Base-by-base conservation (phyloP, 2,113 vertebrate species). In the Propithecus coquereli region DNA sequence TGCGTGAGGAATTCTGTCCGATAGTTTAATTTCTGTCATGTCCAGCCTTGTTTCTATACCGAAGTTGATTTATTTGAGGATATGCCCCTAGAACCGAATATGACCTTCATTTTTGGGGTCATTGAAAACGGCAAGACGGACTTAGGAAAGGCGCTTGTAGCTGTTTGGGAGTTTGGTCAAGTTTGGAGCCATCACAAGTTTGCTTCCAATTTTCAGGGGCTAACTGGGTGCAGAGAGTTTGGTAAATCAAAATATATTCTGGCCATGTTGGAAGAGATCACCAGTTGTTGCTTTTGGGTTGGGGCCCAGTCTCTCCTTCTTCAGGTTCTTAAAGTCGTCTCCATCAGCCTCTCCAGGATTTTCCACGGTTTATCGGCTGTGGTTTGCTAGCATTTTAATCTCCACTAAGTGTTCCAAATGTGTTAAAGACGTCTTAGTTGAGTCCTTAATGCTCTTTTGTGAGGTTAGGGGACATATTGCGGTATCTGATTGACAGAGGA, bases 1-100 rank as follows among this genome's bases (percentile, higher is more conserved):
- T 4, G 14, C 50, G 66, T 52, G 9, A 73, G 25, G 8, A 25
- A 5, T 71, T 65, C 0, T 2, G 47, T 40, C 25, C 16, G 8
- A 8, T 57, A 32, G 0, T 52, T 70, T 20, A 47, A 32, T 61
- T 0, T 54, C 23, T 18, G 5, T 80, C 27, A 54, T 3, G 5
- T 77, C 9, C 8, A 32, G 25, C 5, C 25, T 63, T 25, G 30
- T 73, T 1, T 74, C 1, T 32, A 0, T 8, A 11, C 3, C 22
- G 37, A 70, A 68, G 8, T 47, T 61, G 14, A 22, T 30, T 71
- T 89, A 0, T 17, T 87, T 65, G 43, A 43, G 13, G 11, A 11
- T 30, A 18, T 34, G 32, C 0, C 0, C 1, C 2, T 7, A 27
- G 23, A 37, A 6, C 12, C 32, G 16, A 93, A 2, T 70, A 27